Evolutionary conservation across 2,797 vertebrate genomes (phyloP).

Genomic region (Gobionotothen gibberifrons): DNA sequence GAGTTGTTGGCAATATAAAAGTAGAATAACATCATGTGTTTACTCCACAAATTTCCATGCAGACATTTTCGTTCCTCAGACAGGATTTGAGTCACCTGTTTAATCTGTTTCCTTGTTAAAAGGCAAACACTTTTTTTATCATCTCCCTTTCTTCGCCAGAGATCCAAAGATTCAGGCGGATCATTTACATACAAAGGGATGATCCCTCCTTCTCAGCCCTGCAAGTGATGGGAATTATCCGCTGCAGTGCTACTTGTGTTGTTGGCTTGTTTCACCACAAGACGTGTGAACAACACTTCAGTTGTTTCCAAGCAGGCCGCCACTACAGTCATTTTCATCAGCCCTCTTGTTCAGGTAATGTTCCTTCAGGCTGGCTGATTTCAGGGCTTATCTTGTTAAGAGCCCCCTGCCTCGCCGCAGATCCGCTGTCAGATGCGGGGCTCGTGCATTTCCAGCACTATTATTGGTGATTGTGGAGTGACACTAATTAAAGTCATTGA

Average conservation of each 20-base stretch:
- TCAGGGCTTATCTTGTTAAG: constrained; percentile 77
- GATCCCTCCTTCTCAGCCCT: constrained; percentile 50
- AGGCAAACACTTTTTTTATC: background rate
- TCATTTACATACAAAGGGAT: constrained; percentile 72
- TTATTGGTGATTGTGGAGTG: constrained; percentile 70
- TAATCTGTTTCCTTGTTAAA: constrained; percentile 47
- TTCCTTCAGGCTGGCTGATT: constrained; percentile 72
- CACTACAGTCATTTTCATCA: constrained; percentile 78
- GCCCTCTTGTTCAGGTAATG: constrained; percentile 77
- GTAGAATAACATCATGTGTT: background rate
- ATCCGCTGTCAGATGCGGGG: constrained; percentile 48
- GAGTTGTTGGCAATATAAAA: background rate
- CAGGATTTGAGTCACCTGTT: constrained; percentile 44
- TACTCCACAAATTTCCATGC: constrained; percentile 10
- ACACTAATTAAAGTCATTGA: constrained; percentile 80
- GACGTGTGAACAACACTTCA: constrained; percentile 64
- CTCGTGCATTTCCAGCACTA: constrained; percentile 30
- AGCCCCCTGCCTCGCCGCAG: constrained; percentile 58
- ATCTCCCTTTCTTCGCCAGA: constrained; percentile 16
- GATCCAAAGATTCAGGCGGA: constrained; percentile 58
- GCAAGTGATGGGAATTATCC: constrained; percentile 59
- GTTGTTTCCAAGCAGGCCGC: constrained; percentile 64
- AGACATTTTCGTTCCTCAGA: constrained; percentile 22
- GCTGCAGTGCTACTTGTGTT: constrained; percentile 54
- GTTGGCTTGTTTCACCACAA: constrained; percentile 60